A percentile compares a stretch with the other conserved stretches of the same genome.
phyloP scores from a whole-genome alignment of 2,888 invertebrate species.

The Hoplodrina blanda region DNA sequence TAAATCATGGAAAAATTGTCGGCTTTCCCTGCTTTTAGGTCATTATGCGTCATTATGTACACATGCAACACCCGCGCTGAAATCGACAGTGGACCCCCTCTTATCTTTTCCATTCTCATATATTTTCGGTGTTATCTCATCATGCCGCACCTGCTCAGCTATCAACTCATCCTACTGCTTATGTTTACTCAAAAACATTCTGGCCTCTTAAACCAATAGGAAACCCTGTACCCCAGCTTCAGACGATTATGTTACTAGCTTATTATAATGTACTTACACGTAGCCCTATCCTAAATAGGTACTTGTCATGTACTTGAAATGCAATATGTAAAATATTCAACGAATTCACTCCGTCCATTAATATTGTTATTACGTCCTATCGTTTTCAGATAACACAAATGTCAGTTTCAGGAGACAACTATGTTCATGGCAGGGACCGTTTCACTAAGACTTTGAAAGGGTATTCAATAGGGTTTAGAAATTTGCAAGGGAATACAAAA shows the following conservation, averaged over 20 bases:
- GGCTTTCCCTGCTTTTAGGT: too few species aligned
- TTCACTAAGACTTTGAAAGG: background rate
- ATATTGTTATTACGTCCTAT: conserved; percentile 57
- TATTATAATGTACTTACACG: conserved; percentile 35
- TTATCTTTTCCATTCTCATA: too few species aligned
- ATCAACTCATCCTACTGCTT: background rate
- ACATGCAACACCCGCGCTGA: too few species aligned
- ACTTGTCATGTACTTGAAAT: conserved; percentile 62
- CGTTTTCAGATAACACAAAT: conserved; percentile 50
- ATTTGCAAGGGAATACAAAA: too few species aligned
- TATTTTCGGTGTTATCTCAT: background rate
- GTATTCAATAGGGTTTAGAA: background rate
- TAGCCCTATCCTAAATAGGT: conserved; percentile 23
- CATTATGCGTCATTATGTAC: too few species aligned
- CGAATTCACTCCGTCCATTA: conserved; percentile 86
- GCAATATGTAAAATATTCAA: conserved; percentile 71
- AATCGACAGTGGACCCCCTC: too few species aligned
- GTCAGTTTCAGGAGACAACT: conserved; percentile 31
- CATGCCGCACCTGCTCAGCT: background rate
- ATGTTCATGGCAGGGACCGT: conserved; percentile 1
- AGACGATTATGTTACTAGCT: conserved; percentile 14
- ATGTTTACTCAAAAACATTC: background rate
- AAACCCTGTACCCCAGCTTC: background rate
- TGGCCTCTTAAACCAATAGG: background rate
- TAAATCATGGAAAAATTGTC: too few species aligned